Base-by-base conservation (phyloP, 1,140 invertebrate genomes). In the Lepidurus couesii region DNA sequence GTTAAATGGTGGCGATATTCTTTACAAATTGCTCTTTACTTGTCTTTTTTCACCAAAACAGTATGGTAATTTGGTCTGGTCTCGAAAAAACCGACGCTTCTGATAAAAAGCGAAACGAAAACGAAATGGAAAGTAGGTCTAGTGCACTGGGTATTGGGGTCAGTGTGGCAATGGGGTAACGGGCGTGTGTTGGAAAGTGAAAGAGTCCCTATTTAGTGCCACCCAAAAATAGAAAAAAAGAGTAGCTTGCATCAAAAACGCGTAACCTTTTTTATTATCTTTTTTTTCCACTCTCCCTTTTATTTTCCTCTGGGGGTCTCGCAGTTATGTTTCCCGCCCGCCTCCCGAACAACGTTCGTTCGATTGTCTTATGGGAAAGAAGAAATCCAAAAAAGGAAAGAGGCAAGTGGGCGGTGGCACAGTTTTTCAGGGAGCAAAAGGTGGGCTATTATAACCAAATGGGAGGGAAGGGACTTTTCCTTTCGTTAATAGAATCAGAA, bases 81-180 rank as follows among this genome's bases (percentile, higher is more conserved):
- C 34, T 34, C 34, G 34, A 34, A 34, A 34, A 34, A 34, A 34
- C 34, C 34, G 34, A 34, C 4, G 2, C 34, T 34, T 3, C 34
- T 34, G 2, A 4, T 34, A 34, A 34, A 34, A 34, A 26, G 26
- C 26, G 26, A 26, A 26, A 1, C 16, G 21, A 21, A 65, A 65
- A 65, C 53, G 53, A 65, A 65, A 65, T 74, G 78, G 44, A 75
- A 79, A 75, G 78, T 79, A 75, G 78, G 78, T 79, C 78, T 79
- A 79, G 78, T 79, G 78, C 78, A 79, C 78, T 79, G 73, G 78
- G 78, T 75, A 79, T 79, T 47, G 73, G 78, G 78, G 78, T 79
- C 78, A 79, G 73, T 77, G 65, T 77, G 45, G 76, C 24, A 77
- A 77, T 77, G 73, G 44, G 73, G 44, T 79, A 75, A 44, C 74